Percentiles rank a stretch among this genome's conserved stretches.
Evolutionary conservation across 2,888 invertebrate genomes (phyloP).

Genomic region (Lepidochrysops patricia): DNA sequence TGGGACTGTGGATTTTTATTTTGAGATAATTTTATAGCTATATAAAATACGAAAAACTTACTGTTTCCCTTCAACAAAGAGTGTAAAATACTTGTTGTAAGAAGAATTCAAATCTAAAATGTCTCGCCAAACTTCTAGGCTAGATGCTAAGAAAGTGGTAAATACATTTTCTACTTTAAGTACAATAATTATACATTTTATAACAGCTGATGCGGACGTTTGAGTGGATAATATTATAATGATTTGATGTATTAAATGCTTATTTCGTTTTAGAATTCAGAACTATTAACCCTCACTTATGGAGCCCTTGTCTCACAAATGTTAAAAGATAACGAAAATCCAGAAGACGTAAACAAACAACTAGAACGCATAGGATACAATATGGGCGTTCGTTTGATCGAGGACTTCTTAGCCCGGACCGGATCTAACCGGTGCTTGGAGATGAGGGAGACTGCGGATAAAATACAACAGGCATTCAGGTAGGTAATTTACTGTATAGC

Average conservation of each 20-base stretch:
- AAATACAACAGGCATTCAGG: slow-evolving; percentile 86
- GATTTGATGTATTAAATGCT: background rate
- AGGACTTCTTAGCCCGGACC: slow-evolving; percentile 96
- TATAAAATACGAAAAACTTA: no score
- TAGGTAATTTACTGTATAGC: slow-evolving; percentile 21
- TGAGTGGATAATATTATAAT: no score
- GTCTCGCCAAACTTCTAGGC: slow-evolving; percentile 81
- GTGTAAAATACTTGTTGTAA: background rate
- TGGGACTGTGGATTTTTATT: no score
- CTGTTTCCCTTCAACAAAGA: no score
- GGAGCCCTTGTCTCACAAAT: slow-evolving; percentile 98
- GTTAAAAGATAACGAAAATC: slow-evolving; percentile 95
- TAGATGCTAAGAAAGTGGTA: slow-evolving; percentile 87
- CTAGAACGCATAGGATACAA: slow-evolving; percentile 97
- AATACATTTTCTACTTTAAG: slow-evolving; percentile 31
- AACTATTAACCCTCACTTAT: slow-evolving; percentile 96
- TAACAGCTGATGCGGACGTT: no score
- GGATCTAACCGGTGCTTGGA: slow-evolving; percentile 93
- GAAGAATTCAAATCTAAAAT: slow-evolving; percentile 44
- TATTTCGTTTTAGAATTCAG: slow-evolving; percentile 85
- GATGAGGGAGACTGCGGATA: slow-evolving; percentile 97
- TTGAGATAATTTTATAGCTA: no score
- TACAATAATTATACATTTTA: no score
- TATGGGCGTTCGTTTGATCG: slow-evolving; percentile 97
- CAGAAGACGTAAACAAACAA: slow-evolving; percentile 98